Evolutionary conservation across 2,888 invertebrate genomes (phyloP).

Genomic region (Sphinx pinastri): DNA sequence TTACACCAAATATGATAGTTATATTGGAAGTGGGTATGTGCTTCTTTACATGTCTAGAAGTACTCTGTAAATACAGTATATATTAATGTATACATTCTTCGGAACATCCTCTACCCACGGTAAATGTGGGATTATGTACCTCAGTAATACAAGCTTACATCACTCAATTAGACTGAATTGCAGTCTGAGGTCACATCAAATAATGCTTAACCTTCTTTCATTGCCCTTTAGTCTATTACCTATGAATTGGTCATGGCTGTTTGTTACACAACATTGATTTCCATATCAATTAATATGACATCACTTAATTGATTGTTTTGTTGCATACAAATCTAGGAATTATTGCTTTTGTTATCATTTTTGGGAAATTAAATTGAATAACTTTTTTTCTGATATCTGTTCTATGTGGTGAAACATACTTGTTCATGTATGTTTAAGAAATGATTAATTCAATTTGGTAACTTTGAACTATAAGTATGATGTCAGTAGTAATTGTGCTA

Average conservation of each 20-base stretch:
- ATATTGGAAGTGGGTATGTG: too few species aligned
- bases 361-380: too few species aligned
- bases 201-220: conserved; percentile 9
- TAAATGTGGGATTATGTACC: neutral
- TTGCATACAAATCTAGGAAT: too few species aligned
- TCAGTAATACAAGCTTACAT: conserved; percentile 9
- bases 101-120: too few species aligned
- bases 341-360: too few species aligned
- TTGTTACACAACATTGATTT: conserved; percentile 6
- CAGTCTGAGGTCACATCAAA: conserved; percentile 10
- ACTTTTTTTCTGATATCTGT: too few species aligned
- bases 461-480: neutral
- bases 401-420: too few species aligned
- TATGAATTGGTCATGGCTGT: neutral
- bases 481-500: too few species aligned
- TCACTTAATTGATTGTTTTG: neutral
- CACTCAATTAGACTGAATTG: conserved; percentile 17
- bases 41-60: too few species aligned
- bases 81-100: too few species aligned
- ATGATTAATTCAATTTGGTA: neutral
- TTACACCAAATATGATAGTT: too few species aligned
- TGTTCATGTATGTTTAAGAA: neutral
- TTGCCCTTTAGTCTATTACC: conserved; percentile 4
- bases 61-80: too few species aligned
- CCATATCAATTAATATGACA: neutral